Evolutionary conservation across 1,140 invertebrate genomes (phyloP).

Genomic region (Megalopta genalis): DNA sequence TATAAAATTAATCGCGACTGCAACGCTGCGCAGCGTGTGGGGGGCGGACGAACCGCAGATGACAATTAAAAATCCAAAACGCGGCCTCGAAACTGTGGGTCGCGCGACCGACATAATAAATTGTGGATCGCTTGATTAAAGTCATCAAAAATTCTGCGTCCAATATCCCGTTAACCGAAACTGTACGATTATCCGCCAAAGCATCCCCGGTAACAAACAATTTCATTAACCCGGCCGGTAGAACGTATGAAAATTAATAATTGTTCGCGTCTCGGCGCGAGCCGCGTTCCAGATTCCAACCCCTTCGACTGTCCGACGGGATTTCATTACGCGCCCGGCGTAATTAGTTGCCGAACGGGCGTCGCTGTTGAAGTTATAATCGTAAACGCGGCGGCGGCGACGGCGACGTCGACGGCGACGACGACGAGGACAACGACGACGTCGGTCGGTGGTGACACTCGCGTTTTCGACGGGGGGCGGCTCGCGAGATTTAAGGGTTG

Average conservation of each 20-base stretch:
- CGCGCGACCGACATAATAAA: no score
- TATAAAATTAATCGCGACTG: no score
- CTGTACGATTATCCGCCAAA: background rate
- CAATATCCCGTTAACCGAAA: background rate
- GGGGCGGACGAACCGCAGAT: no score
- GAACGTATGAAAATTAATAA: constrained; percentile 7
- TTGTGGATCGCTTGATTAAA: background rate
- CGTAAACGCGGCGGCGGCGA: background rate
- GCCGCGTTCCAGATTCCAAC: background rate
- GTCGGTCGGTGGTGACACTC: no score
- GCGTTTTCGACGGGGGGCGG: no score
- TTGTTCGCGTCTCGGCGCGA: constrained; percentile 1
- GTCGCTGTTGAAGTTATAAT: constrained; percentile 4
- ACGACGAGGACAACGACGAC: no score
- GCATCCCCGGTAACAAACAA: background rate
- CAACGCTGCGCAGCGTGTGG: no score
- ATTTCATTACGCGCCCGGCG: constrained; percentile 7
- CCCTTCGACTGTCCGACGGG: constrained; percentile 4
- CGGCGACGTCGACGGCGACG: background rate
- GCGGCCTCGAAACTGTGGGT: no score
- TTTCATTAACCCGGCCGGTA: background rate
- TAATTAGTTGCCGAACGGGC: background rate
- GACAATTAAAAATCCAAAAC: no score
- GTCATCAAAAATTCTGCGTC: background rate
- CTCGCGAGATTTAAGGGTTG: background rate